Evolutionary conservation across 2,888 invertebrate species (phyloP).

Genomic region (Drosophila siamana): DNA sequence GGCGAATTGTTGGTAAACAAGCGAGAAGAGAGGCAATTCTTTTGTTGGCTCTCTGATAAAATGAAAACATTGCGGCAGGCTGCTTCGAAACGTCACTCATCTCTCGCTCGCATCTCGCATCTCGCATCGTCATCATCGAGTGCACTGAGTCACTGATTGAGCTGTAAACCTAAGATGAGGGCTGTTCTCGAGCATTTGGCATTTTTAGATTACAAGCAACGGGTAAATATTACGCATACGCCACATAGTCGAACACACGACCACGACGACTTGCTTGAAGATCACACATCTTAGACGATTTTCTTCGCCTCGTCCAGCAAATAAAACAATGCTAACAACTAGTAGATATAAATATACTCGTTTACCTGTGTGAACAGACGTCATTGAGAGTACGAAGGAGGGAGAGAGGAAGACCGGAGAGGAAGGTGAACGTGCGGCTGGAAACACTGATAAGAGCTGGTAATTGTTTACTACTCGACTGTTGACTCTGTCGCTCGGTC

Average conservation of each 20-base stretch:
- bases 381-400: slow-evolving; percentile 5
- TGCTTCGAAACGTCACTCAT: slow-evolving; percentile 33
- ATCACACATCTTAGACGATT: slow-evolving; percentile 47
- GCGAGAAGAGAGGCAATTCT: background rate
- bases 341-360: slow-evolving; percentile 9
- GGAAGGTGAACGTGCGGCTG: background rate
- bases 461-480: slow-evolving; percentile 15
- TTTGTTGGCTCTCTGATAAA: slow-evolving; percentile 14
- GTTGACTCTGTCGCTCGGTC: slow-evolving; percentile 11
- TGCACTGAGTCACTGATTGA: slow-evolving; percentile 41
- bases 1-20: slow-evolving; percentile 37
- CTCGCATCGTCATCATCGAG: slow-evolving; percentile 6
- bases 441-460: slow-evolving; percentile 16
- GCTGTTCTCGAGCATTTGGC: slow-evolving; percentile 25
- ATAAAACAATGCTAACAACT: slow-evolving; percentile 48
- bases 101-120: background rate
- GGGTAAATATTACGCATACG: slow-evolving; percentile 62
- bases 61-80: slow-evolving; percentile 49
- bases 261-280: slow-evolving; percentile 32
- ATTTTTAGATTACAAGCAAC: slow-evolving; percentile 34
- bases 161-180: slow-evolving; percentile 14
- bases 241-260: background rate
- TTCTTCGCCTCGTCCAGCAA: slow-evolving; percentile 20
- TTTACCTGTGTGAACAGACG: slow-evolving; percentile 6
- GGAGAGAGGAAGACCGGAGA: background rate